phyloP scores from a whole-genome alignment of 2,888 invertebrate species.

The Aphidius colemani region DNA sequence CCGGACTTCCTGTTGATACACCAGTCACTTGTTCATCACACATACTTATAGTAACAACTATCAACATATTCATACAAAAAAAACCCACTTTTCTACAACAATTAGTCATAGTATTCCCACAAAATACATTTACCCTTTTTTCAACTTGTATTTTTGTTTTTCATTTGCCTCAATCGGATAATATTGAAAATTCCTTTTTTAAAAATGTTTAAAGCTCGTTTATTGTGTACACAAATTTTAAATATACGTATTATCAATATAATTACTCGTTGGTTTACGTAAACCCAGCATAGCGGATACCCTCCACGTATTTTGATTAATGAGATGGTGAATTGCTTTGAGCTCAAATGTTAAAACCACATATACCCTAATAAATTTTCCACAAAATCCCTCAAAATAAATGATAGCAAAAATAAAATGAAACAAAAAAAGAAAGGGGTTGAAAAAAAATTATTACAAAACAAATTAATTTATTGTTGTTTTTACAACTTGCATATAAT shows the following conservation, averaged over 20 bases:
- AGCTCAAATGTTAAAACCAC: constrained; percentile 18
- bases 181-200: too few relatives aligned
- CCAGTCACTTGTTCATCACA: constrained; percentile 41
- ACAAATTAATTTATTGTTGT: too few relatives aligned
- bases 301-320: constrained; percentile 6
- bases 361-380: constrained; percentile 19
- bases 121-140: constrained; percentile 11
- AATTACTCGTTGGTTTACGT: constrained; percentile 4
- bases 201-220: too few relatives aligned
- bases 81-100: too few relatives aligned
- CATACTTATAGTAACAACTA: too few relatives aligned
- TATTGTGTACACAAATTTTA: too few relatives aligned
- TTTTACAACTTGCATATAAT: too few relatives aligned
- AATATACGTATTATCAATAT: not conserved
- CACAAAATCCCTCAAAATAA: not conserved
- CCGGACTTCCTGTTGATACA: constrained; percentile 60
- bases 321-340: constrained; percentile 19
- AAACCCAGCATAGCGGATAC: not conserved
- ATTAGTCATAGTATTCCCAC: constrained; percentile 1
- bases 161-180: not conserved
- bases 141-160: not conserved
- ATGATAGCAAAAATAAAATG: not conserved
- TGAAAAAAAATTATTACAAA: constrained; percentile 9
- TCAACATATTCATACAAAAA: too few relatives aligned
- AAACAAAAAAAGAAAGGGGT: constrained; percentile 8